Evolutionary conservation across 2,113 vertebrate species (phyloP), one percentile per base, ranked within the genome.

Genomic region (Megaceryle maxima): DNA sequence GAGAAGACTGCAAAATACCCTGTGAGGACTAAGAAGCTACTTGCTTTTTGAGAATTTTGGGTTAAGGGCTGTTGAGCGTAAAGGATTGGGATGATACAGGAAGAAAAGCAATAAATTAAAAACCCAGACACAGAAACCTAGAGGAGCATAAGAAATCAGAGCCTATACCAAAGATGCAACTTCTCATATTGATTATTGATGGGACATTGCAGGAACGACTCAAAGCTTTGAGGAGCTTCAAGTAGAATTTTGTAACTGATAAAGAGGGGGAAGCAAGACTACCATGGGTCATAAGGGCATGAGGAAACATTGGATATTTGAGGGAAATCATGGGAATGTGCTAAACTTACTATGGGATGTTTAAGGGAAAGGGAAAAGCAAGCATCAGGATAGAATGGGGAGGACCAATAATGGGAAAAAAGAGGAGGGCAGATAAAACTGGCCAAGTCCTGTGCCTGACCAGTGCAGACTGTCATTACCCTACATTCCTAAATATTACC

Each of bases 371-470:
- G 7, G 8, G 4, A 80, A 89, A 80, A 14, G 14, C 3, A 56
- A 1, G 2, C 8, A n/a, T 43, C 12, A 56, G 13, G 29, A 4
- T 13, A 28, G 22, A 31, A 1, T 3, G 2, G 31, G 3, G 5
- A 56, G 33, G 21, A 60, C 8, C 4, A 73, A 66, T 22, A 83
- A 72, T 7, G 16, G 44, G 35, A 6, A 86, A 88, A 89, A 83
- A 16, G 14, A 60, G 22, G 5, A 82, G 14, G 12, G 5, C 7
- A 79, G 9, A 64, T 39, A 21, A 60, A 44, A 51, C 11, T 18
- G 22, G 15, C 3, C 43, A 68, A 29, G 12, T 29, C 53, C 19
- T 79, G 28, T 44, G 43, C 16, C 39, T 83, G 31, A 50, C 16
- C 48, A 25, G 43, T 37, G 39, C 24, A 83, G 29, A 16, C 43